Conservation (phyloP, 2,797 vertebrate genomes). For the Glyptemys insculpta region DNA sequence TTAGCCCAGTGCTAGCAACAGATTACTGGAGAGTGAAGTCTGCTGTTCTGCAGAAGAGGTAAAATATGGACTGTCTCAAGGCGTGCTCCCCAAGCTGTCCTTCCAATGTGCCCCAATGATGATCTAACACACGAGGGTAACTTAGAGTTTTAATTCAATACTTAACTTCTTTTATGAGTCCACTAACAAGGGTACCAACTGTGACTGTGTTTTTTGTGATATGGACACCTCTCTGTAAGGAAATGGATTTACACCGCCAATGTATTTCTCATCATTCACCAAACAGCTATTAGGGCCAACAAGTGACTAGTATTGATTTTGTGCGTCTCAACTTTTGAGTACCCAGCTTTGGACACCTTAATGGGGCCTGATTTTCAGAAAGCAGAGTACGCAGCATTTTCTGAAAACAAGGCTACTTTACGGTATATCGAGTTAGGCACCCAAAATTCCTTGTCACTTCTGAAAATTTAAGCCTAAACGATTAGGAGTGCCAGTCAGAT, state of each 20-base stretch:
- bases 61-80: rapidly evolving
- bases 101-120: neutral
- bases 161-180: rapidly evolving
- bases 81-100: neutral
- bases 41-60: neutral
- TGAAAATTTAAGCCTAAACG: neutral
- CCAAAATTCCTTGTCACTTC: neutral
- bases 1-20: neutral
- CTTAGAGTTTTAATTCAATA: neutral
- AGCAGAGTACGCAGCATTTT: neutral
- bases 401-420: neutral
- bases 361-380: neutral
- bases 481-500: neutral
- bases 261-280: rapidly evolving
- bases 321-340: neutral
- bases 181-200: neutral
- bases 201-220: neutral
- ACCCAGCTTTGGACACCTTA: neutral
- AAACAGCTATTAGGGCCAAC: neutral
- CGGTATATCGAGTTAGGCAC: neutral
- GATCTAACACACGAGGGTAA: neutral
- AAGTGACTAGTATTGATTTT: neutral
- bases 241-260: neutral
- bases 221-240: neutral
- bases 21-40: neutral